Percentiles rank a stretch among this genome's conserved stretches.
Evolutionary conservation across 2,113 vertebrate species (phyloP).

Genomic region (Melanostigma gelatinosum): DNA sequence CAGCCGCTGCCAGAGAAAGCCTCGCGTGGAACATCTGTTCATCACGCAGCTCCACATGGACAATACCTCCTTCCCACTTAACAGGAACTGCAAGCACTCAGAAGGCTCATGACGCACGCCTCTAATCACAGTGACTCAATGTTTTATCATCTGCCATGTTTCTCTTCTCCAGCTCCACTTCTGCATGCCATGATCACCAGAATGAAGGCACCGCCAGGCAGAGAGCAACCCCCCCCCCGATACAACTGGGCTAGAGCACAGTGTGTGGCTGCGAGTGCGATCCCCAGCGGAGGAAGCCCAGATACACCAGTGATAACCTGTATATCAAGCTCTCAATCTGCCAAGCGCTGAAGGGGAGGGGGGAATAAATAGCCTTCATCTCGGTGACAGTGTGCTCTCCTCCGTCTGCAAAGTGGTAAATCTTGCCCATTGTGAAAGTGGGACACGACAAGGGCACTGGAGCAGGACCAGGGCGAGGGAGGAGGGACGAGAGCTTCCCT

Average conservation of each 20-base stretch:
- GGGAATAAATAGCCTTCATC: slow-evolving; percentile 78
- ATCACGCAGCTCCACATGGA: slow-evolving; percentile 46
- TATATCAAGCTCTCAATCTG: slow-evolving; percentile 82
- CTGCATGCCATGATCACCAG: slow-evolving; percentile 5
- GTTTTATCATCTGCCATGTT: slow-evolving; percentile 45
- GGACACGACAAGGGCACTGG: slow-evolving; percentile 76
- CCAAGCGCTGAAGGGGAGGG: slow-evolving; percentile 62
- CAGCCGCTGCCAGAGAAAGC: slow-evolving; percentile 49
- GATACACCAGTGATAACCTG: slow-evolving; percentile 77
- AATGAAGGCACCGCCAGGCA: slow-evolving; percentile 33
- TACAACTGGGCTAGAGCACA: slow-evolving; percentile 68
- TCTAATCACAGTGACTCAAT: slow-evolving; percentile 35
- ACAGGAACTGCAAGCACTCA: slow-evolving; percentile 3
- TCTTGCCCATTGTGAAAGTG: slow-evolving; percentile 72
- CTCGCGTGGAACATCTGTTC: slow-evolving; percentile 63
- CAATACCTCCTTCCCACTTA: slow-evolving; percentile 35
- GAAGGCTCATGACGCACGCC: not conserved
- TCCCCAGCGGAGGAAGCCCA: slow-evolving; percentile 77
- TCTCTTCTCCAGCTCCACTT: slow-evolving; percentile 27
- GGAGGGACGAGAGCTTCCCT: slow-evolving; percentile 5
- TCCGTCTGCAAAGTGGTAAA: slow-evolving; percentile 68
- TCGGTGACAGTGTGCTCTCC: slow-evolving; percentile 52
- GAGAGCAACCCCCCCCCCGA: slow-evolving; percentile 9
- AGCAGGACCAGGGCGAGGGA: slow-evolving; percentile 43
- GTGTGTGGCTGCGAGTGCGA: slow-evolving; percentile 59